phyloP scores from a whole-genome alignment of 2,888 invertebrate species.

The Tuberolachnus salignus region DNA sequence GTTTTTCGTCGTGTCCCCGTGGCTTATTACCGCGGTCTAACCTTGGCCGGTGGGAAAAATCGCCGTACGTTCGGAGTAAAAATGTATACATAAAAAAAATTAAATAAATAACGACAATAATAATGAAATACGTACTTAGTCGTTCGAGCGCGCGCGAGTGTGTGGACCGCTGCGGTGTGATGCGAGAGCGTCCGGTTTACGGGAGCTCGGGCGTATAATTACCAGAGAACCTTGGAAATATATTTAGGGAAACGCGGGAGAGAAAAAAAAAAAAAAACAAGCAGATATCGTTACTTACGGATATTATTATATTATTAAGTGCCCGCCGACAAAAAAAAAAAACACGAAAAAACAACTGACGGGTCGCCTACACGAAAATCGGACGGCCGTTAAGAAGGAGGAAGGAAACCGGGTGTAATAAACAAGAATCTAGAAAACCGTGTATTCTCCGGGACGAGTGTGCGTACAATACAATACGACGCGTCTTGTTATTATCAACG shows the following conservation, averaged over 20 bases:
- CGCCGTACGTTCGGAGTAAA: slow-evolving; percentile 1
- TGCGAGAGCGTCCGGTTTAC: slow-evolving; percentile 26
- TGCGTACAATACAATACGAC: too few species aligned
- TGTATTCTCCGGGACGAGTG: slow-evolving; percentile 20
- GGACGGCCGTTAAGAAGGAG: not conserved
- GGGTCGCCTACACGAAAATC: too few species aligned
- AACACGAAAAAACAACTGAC: too few species aligned
- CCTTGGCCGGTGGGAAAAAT: slow-evolving; percentile 45
- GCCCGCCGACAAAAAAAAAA: not conserved
- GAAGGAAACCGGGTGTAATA: not conserved
- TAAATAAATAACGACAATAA: not conserved
- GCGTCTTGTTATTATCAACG: too few species aligned
- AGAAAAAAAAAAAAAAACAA: too few species aligned
- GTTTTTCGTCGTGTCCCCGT: slow-evolving; percentile 48
- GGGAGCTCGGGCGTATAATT: slow-evolving; percentile 11
- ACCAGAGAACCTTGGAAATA: slow-evolving; percentile 21
- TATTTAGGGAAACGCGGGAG: too few species aligned
- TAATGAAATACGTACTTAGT: not conserved
- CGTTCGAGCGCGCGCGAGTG: too few species aligned
- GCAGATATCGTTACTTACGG: not conserved
- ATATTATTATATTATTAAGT: not conserved
- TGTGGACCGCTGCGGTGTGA: too few species aligned
- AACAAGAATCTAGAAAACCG: slow-evolving; percentile 5
- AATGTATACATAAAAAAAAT: slow-evolving; percentile 4
- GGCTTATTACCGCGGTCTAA: slow-evolving; percentile 27